Evolutionary conservation across 2,113 vertebrate genomes (phyloP).

Genomic region (Stomatorhinus ivindoensis): DNA sequence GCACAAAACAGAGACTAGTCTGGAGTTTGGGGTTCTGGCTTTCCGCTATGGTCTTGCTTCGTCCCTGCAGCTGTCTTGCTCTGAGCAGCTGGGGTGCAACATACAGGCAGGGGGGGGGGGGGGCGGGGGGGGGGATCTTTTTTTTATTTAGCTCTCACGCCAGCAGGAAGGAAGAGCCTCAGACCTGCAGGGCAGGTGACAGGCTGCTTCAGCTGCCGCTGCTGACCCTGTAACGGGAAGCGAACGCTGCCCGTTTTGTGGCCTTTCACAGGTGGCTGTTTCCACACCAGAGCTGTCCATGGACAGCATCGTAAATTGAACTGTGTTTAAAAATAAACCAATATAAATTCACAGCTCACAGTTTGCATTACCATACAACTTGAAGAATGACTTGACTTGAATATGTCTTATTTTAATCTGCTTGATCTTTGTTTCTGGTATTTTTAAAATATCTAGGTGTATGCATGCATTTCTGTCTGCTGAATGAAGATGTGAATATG

Average conservation of each 20-base stretch:
- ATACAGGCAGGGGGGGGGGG: background rate
- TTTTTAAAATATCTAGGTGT: background rate
- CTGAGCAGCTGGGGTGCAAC: background rate
- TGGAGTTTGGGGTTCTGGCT: background rate
- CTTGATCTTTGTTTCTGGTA: background rate
- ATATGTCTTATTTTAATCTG: background rate
- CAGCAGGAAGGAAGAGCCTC: constrained; percentile 10
- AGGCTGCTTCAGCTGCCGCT: background rate
- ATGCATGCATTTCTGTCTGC: background rate
- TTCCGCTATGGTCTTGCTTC: background rate
- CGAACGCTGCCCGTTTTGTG: background rate
- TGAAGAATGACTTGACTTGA: background rate
- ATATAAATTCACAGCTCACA: background rate
- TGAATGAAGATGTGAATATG: background rate
- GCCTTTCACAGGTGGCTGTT: background rate
- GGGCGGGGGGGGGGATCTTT: background rate
- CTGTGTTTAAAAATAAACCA: background rate
- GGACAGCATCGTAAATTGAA: background rate
- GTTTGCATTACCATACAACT: background rate
- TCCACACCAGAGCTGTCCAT: background rate
- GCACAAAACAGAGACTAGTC: background rate
- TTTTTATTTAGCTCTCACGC: background rate
- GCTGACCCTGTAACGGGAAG: background rate
- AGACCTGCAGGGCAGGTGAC: constrained; percentile 46
- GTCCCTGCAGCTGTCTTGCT: background rate